phyloP scores from a whole-genome alignment of 2,797 vertebrate species.

The Pseudomugil tenellus region DNA sequence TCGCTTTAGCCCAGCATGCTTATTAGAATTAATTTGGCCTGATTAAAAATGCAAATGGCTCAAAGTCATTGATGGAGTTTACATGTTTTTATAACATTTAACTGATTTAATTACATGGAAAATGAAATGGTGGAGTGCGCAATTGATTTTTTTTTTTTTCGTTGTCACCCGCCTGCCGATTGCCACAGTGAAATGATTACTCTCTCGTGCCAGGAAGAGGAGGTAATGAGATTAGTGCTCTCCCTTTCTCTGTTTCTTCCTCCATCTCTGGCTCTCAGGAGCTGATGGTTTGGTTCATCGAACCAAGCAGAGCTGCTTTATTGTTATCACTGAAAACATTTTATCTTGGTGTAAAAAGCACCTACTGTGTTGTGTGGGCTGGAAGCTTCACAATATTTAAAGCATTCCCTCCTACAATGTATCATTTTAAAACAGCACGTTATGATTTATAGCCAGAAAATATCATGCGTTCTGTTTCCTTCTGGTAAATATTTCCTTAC shows the following conservation, averaged over 20 bases:
- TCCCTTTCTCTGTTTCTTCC: conserved; percentile 53
- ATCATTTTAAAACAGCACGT: conserved; percentile 53
- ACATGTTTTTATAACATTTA: conserved; percentile 83
- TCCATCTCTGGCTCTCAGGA: conserved; percentile 63
- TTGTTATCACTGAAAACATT: conserved; percentile 70
- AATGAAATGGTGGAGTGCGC: conserved; percentile 76
- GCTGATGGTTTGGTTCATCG: conserved; percentile 64
- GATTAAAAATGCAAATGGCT: conserved; percentile 86
- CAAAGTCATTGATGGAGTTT: conserved; percentile 81
- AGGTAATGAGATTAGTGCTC: conserved; percentile 79
- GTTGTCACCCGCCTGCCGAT: conserved; percentile 54
- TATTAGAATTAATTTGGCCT: conserved; percentile 84
- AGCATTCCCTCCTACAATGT: conserved; percentile 63
- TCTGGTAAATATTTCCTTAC: conserved; percentile 38
- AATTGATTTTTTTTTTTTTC: conserved; percentile 64
- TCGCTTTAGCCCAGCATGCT: conserved; percentile 77
- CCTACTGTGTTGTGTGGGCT: conserved; percentile 65
- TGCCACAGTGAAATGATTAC: conserved; percentile 74
- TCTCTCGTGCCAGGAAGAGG: conserved; percentile 70
- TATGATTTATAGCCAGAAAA: conserved; percentile 49
- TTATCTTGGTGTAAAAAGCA: conserved; percentile 64
- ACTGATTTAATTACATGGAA: conserved; percentile 85
- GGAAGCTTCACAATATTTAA: conserved; percentile 56
- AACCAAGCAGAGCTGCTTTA: conserved; percentile 68
- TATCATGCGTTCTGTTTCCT: conserved; percentile 15